Conservation (phyloP, 2,113 vertebrate genomes). For the Laticauda colubrina region DNA sequence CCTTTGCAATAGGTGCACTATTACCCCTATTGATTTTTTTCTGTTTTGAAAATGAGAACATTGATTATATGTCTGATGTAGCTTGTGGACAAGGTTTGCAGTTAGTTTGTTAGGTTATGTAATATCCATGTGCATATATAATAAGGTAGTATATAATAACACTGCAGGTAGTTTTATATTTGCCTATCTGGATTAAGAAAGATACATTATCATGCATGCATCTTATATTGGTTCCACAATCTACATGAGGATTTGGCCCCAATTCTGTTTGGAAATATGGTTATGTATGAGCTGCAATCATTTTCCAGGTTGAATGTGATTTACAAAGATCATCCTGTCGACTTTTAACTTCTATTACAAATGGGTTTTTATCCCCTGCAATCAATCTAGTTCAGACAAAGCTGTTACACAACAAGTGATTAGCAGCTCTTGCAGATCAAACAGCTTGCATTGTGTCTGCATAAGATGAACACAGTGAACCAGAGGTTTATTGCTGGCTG, state of each 20-base stretch:
- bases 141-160: background rate
- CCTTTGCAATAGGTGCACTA: background rate
- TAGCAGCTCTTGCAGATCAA: background rate
- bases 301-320: background rate
- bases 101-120: background rate
- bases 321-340: background rate
- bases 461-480: background rate
- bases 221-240: background rate
- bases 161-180: background rate
- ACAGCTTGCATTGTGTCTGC: background rate
- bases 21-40: background rate
- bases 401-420: background rate
- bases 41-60: background rate
- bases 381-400: background rate
- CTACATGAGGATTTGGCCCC: background rate
- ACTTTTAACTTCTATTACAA: background rate
- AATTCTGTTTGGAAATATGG: background rate
- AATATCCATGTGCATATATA: background rate
- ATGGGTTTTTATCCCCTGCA: fast-evolving
- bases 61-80: background rate
- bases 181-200: background rate
- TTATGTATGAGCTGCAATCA: background rate
- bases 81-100: background rate
- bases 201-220: background rate
- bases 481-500: background rate